A percentile compares a stretch with the other conserved stretches of the same genome.
Conservation (phyloP, 2,113 vertebrate genomes). For the Laterallus jamaicensis region DNA sequence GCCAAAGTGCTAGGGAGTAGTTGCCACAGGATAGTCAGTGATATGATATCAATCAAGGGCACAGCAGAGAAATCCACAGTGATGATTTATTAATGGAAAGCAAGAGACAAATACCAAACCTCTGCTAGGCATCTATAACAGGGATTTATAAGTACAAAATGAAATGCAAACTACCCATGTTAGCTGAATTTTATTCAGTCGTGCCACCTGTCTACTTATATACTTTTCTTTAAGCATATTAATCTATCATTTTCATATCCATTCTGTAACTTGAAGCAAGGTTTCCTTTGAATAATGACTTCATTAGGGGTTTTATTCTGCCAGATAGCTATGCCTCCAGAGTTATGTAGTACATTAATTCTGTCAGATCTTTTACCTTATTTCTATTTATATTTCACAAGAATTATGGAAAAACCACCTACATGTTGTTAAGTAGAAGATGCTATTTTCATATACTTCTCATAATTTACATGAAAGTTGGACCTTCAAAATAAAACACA, state of each 20-base stretch:
- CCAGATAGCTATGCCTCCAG: not conserved
- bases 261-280: slow-evolving; percentile 35
- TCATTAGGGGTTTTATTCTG: slow-evolving; percentile 56
- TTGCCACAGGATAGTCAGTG: not conserved
- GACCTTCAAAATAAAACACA: not conserved
- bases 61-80: not conserved
- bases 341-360: slow-evolving; percentile 44
- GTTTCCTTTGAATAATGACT: slow-evolving; percentile 46
- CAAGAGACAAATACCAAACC: not conserved
- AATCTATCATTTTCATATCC: slow-evolving; percentile 18
- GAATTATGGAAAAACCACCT: not conserved
- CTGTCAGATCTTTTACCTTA: slow-evolving; percentile 8
- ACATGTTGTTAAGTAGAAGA: not conserved
- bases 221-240: slow-evolving; percentile 15
- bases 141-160: not conserved
- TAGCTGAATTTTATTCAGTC: not conserved
- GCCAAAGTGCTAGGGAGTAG: not conserved
- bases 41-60: not conserved
- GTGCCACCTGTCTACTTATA: not conserved
- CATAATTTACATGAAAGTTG: not conserved
- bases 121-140: not conserved
- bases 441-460: not conserved
- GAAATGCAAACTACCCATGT: not conserved
- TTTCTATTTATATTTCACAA: slow-evolving; percentile 11
- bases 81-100: not conserved